Base-by-base conservation (phyloP, 1,140 invertebrate genomes). In the Euura saliciscinereae region DNA sequence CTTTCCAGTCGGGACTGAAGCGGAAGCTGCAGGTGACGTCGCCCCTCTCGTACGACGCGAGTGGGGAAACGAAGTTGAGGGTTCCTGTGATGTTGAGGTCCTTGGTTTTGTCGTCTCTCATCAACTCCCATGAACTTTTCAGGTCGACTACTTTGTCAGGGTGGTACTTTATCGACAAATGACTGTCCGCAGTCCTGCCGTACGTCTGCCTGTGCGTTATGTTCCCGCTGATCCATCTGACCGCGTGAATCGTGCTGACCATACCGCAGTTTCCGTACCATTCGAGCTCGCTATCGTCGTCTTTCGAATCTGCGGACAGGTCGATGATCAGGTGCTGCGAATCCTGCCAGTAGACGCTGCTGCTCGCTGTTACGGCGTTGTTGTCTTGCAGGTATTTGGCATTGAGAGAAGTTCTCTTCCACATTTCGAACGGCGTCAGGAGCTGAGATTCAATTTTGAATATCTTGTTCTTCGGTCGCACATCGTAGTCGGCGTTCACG, bases 381-480 rank as follows among this genome's bases (percentile, higher is more conserved):
- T 77, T 76, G 2, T 74, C 77, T 74, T 88, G 88, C 28, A 80
- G 68, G 71, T 86, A 89, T 92, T 89, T 90, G 65, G 89, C 83
- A 76, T 90, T 89, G 0, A 95, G 84, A 28, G 90, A 91, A 28
- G 92, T 94, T 51, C 90, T 90, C 70, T 86, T 89, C 93, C 93
- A 95, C n/a, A 91, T 90, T 3, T 90, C 86, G 77, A 95, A 94
- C 0, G 94, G 94, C 2, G 93, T 94, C 1, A 89, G 83, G 7
- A 95, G 77, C 71, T 91, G 89, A 4, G 85, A 86, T 64, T 88
- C 84, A 43, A 90, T 73, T 69, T 84, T 84, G 3, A 88, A 71
- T 4, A 76, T 75, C 2, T 86, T 89, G 7, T 78, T 80, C 73
- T 84, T 78, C 73, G 83, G 80, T 6, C 85, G 80, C n/a, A 88